phyloP scores from a whole-genome alignment of 2,113 vertebrate genomes.

The Neogobius melanostomus region DNA sequence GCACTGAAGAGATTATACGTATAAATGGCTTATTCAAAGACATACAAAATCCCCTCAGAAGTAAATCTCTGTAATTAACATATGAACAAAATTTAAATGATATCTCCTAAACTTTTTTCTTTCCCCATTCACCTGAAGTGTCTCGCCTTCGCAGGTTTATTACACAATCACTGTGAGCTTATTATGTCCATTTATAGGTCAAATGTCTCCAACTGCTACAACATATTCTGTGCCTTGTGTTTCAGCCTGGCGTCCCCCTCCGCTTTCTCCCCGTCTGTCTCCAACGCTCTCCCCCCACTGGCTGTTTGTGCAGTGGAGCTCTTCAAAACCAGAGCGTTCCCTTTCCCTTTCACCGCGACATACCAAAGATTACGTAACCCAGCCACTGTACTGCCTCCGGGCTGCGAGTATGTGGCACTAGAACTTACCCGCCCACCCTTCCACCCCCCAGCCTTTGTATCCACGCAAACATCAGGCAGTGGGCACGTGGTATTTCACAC shows the following conservation, averaged over 20 bases:
- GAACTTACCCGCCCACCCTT: constrained; percentile 20
- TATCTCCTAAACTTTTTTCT: no score
- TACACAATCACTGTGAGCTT: no score
- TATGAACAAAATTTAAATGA: no score
- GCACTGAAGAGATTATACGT: no score
- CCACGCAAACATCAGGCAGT: constrained; percentile 8
- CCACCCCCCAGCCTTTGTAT: constrained; percentile 11
- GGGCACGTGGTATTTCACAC: constrained; percentile 21
- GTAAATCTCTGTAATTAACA: no score
- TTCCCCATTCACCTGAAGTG: no score
- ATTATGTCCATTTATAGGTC: no score
- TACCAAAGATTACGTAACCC: constrained; percentile 56
- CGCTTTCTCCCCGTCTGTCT: constrained; percentile 12
- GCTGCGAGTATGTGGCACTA: constrained; percentile 49
- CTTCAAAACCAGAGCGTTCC: constrained; percentile 21
- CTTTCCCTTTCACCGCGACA: constrained; percentile 27
- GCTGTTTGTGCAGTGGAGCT: constrained; percentile 22
- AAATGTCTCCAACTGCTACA: not conserved
- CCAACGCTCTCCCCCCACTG: constrained; percentile 7
- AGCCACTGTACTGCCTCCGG: constrained; percentile 46
- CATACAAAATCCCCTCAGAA: no score
- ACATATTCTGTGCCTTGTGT: constrained; percentile 16
- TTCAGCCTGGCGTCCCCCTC: constrained; percentile 10
- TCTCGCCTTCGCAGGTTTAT: no score
- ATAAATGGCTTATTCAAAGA: no score